Percentiles rank a stretch among this genome's conserved stretches.
phyloP scores from a whole-genome alignment of 37 sponge, comb jelly and placozoan species.

The Mnemiopsis leidyi region DNA sequence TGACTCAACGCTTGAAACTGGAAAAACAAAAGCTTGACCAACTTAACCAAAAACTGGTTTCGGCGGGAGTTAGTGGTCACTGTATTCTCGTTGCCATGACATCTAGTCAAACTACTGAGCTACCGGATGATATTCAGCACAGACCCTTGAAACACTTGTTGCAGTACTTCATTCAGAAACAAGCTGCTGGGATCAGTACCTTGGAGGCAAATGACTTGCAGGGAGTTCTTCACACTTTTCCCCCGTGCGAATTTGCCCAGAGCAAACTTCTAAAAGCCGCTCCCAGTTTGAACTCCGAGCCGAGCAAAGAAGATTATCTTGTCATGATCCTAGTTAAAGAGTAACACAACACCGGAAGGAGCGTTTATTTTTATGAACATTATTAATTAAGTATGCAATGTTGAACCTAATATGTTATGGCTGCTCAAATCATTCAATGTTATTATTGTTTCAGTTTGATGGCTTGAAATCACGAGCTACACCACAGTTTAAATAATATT shows the following conservation, averaged over 20 bases:
- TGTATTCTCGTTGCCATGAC: constrained; percentile 87
- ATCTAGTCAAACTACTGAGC: constrained; percentile 61
- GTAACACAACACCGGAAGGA: not conserved
- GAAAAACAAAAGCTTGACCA: constrained; percentile 91
- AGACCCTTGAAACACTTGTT: constrained; percentile 87
- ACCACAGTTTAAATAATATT: not conserved
- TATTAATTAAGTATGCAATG: not conserved
- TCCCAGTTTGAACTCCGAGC: constrained; percentile 76
- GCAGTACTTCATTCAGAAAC: constrained; percentile 86
- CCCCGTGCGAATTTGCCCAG: constrained; percentile 91
- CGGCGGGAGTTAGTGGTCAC: constrained; percentile 85
- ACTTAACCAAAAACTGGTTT: constrained; percentile 83
- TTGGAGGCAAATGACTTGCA: constrained; percentile 67
- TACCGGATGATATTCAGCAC: constrained; percentile 71
- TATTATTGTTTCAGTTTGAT: not conserved
- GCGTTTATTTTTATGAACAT: not conserved
- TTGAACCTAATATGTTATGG: not conserved
- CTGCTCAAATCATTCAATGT: not conserved
- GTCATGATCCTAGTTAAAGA: constrained; percentile 83
- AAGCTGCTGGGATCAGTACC: constrained; percentile 88
- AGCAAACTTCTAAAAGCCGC: constrained; percentile 76
- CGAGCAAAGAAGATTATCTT: constrained; percentile 90
- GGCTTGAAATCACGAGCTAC: not conserved
- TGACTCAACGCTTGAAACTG: constrained; percentile 91
- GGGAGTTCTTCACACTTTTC: constrained; percentile 92